Evolutionary conservation across 1,140 invertebrate genomes (phyloP).

Genomic region (Drosophila dunni): DNA sequence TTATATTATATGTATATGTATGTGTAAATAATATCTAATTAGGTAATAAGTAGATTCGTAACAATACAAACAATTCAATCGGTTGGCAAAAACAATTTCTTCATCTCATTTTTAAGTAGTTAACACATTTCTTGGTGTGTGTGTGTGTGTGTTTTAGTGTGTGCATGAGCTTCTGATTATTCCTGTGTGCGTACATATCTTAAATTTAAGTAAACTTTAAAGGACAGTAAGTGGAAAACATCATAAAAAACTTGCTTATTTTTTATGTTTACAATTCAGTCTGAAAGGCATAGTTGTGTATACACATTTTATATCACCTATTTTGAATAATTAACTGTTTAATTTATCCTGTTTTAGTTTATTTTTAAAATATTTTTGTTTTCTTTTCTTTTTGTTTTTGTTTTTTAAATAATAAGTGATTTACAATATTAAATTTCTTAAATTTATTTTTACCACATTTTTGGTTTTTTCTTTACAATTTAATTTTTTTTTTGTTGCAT

Average conservation of each 20-base stretch:
- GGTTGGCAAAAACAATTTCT: constrained; percentile 43
- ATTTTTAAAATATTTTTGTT: constrained; percentile 57
- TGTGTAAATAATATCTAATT: constrained; percentile 46
- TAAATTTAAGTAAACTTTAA: constrained; percentile 70
- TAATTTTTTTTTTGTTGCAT: constrained; percentile 14
- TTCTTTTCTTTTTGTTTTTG: constrained; percentile 22
- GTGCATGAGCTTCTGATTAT: constrained; percentile 56
- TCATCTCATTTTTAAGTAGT: constrained; percentile 38
- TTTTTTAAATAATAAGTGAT: constrained; percentile 64
- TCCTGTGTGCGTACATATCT: constrained; percentile 67
- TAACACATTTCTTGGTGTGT: constrained; percentile 19
- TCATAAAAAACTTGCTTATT: constrained; percentile 78
- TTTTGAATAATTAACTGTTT: constrained; percentile 78
- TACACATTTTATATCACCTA: constrained; percentile 81
- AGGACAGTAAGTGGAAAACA: constrained; percentile 74
- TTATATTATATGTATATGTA: background rate
- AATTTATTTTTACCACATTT: constrained; percentile 64
- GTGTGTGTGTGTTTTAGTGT: constrained; percentile 8
- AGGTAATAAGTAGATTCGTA: constrained; percentile 61
- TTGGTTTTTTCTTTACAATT: constrained; percentile 42
- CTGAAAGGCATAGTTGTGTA: constrained; percentile 81
- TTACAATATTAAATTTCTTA: constrained; percentile 62
- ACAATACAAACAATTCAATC: constrained; percentile 49
- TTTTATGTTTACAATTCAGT: constrained; percentile 82
- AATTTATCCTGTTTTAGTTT: constrained; percentile 57